Evolutionary conservation across 53 echinoderm and acorn worm genomes (phyloP).

Genomic region (Patiria pectinifera): DNA sequence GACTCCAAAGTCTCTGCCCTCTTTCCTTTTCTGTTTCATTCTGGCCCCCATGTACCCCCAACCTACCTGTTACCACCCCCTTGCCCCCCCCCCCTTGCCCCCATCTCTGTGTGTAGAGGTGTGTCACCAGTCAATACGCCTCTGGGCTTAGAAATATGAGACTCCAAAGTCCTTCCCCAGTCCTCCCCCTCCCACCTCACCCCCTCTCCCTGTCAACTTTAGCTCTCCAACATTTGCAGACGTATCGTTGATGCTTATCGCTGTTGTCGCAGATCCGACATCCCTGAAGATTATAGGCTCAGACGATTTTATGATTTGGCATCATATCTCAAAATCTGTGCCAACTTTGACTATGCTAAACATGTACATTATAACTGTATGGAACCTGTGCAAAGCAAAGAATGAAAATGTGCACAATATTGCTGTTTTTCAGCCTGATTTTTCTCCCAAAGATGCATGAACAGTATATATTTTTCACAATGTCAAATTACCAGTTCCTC

Average conservation of each 20-base stretch:
- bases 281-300: slow-evolving; percentile 24
- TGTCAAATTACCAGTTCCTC: too few relatives aligned
- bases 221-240: background rate
- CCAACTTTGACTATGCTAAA: background rate
- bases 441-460: too few relatives aligned
- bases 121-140: background rate
- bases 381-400: too few relatives aligned
- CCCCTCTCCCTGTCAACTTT: background rate
- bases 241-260: background rate
- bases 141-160: background rate
- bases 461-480: too few relatives aligned
- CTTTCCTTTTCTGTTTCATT: background rate
- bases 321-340: background rate
- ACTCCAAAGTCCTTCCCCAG: background rate
- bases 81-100: too few relatives aligned
- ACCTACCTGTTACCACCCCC: too few relatives aligned
- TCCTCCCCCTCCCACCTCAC: too few relatives aligned
- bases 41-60: too few relatives aligned
- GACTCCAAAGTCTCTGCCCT: background rate
- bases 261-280: background rate
- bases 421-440: too few relatives aligned
- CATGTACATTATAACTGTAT: too few relatives aligned
- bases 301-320: background rate
- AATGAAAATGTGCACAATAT: too few relatives aligned
- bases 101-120: background rate